A percentile compares a stretch with the other conserved stretches of the same genome.
These are phyloP conservation scores for Hydrozoanthus tunicans DNA, from an alignment of 64 coral and sea anemone species.

Conservation along the genomic window DNA sequence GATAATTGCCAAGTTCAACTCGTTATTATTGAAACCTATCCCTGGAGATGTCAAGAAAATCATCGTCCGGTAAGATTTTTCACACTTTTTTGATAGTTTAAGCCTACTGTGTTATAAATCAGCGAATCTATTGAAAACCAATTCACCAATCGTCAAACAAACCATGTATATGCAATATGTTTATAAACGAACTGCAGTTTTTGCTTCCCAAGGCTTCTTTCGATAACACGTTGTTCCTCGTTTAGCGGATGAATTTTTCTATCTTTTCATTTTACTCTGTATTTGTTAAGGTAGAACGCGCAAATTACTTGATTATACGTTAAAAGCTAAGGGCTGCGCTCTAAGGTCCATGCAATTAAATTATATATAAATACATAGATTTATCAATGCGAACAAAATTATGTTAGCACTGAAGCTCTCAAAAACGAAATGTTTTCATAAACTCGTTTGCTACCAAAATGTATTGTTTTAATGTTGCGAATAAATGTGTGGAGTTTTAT, in stretches of 20 bases:
- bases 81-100: neutral
- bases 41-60: slow-evolving; percentile 48
- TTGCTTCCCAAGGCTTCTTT: neutral
- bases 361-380: too few relatives aligned
- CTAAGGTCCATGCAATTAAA: too few relatives aligned
- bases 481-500: too few relatives aligned
- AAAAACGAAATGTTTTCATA: too few relatives aligned
- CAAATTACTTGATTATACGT: too few relatives aligned
- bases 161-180: neutral
- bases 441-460: too few relatives aligned
- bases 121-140: neutral
- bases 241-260: neutral
- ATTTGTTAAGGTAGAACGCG: neutral
- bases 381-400: too few relatives aligned
- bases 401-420: too few relatives aligned
- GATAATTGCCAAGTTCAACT: slow-evolving; percentile 4
- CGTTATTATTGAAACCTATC: slow-evolving; percentile 52
- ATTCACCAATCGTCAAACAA: neutral
- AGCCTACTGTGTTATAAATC: neutral
- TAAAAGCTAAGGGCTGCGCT: too few relatives aligned
- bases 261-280: neutral
- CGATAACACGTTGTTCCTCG: neutral
- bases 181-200: neutral
- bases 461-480: too few relatives aligned
- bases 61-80: slow-evolving; percentile 43